phyloP scores from a whole-genome alignment of 2,888 invertebrate genomes.

The Asteroscopus sphinx region DNA sequence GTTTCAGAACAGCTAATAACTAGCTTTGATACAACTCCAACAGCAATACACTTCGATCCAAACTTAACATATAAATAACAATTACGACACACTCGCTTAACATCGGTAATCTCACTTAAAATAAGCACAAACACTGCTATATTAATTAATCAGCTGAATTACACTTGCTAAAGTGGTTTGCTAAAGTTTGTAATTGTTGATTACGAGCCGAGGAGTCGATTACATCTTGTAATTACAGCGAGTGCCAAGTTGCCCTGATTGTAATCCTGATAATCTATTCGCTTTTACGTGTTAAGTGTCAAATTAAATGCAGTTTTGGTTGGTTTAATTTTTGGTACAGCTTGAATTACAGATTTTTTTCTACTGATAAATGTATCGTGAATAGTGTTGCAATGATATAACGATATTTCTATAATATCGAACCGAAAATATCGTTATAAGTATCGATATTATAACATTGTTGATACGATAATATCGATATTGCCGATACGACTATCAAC shows the following conservation, averaged over 20 bases:
- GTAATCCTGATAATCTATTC: constrained; percentile 65
- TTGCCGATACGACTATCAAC: too few species aligned
- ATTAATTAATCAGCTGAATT: constrained; percentile 73
- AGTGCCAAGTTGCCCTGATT: constrained; percentile 57
- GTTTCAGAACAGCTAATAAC: constrained; percentile 14
- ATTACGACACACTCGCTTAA: constrained; percentile 44
- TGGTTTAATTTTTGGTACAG: not conserved
- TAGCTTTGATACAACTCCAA: constrained; percentile 16
- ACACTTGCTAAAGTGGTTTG: constrained; percentile 69
- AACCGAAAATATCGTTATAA: too few species aligned
- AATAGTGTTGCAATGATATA: too few species aligned
- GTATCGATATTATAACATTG: too few species aligned
- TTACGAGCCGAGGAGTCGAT: constrained; percentile 63
- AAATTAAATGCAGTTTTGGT: constrained; percentile 17
- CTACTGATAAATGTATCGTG: too few species aligned
- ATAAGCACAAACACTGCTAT: constrained; percentile 62
- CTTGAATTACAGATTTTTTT: not conserved
- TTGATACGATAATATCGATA: too few species aligned
- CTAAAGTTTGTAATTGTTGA: constrained; percentile 74
- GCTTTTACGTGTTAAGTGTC: constrained; percentile 52
- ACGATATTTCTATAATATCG: too few species aligned
- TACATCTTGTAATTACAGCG: constrained; percentile 56
- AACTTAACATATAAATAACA: constrained; percentile 61
- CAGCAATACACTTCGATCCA: constrained; percentile 47
- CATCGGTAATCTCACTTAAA: constrained; percentile 57